phyloP scores from a whole-genome alignment of 1,140 invertebrate species.

The Oscheius sp. region DNA sequence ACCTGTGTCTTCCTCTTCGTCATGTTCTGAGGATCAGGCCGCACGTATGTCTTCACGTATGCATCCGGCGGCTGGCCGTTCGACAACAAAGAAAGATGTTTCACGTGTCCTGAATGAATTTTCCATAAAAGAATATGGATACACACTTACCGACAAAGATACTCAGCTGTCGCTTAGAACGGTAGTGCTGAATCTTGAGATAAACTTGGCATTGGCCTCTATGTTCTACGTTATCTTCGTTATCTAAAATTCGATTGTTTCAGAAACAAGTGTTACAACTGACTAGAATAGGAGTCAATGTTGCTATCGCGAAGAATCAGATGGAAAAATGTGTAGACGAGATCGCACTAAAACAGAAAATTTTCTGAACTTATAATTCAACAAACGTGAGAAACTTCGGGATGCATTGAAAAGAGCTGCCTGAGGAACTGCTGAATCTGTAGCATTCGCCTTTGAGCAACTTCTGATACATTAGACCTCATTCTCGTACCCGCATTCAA shows the following conservation, averaged over 20 bases:
- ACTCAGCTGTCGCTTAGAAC: slow-evolving; percentile 5
- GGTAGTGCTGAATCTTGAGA: slow-evolving; percentile 17
- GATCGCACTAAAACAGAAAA: slow-evolving; percentile 74
- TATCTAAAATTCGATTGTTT: slow-evolving; percentile 11
- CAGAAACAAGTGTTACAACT: not conserved
- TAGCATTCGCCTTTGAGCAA: slow-evolving; percentile 80
- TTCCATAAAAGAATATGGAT: not conserved
- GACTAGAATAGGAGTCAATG: slow-evolving; percentile 64
- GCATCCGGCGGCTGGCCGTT: slow-evolving; percentile 34
- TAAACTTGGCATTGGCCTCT: slow-evolving; percentile 27
- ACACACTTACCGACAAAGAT: slow-evolving; percentile 26
- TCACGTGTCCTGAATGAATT: slow-evolving; percentile 33
- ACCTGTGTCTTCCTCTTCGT: slow-evolving; percentile 41
- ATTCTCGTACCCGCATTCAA: slow-evolving; percentile 74
- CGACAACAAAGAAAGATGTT: slow-evolving; percentile 24
- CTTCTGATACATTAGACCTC: slow-evolving; percentile 88
- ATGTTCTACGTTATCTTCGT: slow-evolving; percentile 8
- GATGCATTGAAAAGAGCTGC: slow-evolving; percentile 79
- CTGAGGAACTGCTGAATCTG: slow-evolving; percentile 83
- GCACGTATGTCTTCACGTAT: slow-evolving; percentile 41
- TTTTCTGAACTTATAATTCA: slow-evolving; percentile 12
- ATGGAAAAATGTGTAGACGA: slow-evolving; percentile 97
- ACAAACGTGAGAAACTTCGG: slow-evolving; percentile 74
- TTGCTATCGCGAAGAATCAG: slow-evolving; percentile 75
- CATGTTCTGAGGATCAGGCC: slow-evolving; percentile 31